phyloP scores from a whole-genome alignment of 2,888 invertebrate genomes.

The Seladonia tumulorum region DNA sequence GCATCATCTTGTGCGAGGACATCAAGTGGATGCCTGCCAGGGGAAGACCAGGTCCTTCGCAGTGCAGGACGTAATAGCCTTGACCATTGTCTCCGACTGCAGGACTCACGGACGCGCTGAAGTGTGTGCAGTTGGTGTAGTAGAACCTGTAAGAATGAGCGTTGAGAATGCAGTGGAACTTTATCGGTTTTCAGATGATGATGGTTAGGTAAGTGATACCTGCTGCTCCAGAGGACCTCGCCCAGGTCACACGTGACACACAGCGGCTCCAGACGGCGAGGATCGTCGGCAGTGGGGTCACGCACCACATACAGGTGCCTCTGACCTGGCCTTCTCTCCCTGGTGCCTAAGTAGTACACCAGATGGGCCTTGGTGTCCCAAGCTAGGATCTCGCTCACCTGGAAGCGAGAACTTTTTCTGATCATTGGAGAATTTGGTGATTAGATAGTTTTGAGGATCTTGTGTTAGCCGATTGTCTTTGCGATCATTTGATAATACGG shows the following conservation, averaged over 20 bases:
- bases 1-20: conserved; percentile 90
- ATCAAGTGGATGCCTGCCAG: conserved; percentile 92
- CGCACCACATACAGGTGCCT: conserved; percentile 94
- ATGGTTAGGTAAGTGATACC: conserved; percentile 84
- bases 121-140: conserved; percentile 95
- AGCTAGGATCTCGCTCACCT: conserved; percentile 89
- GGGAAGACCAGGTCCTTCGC: conserved; percentile 96
- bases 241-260: conserved; percentile 94
- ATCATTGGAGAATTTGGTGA: too few relatives aligned
- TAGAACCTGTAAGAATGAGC: conserved; percentile 83
- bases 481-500: not conserved
- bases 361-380: conserved; percentile 94
- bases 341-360: conserved; percentile 91
- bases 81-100: conserved; percentile 68
- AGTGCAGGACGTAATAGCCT: conserved; percentile 91
- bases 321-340: conserved; percentile 93
- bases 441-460: too few relatives aligned
- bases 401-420: not conserved
- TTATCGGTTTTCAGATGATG: not conserved
- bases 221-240: conserved; percentile 91
- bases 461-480: not conserved
- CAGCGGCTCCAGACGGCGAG: conserved; percentile 89
- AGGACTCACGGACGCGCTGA: conserved; percentile 89
- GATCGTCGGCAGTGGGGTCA: conserved; percentile 90
- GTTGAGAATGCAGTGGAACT: not conserved